Evolutionary conservation across 1,140 invertebrate genomes (phyloP).

Genomic region (Trichonephila clavata): DNA sequence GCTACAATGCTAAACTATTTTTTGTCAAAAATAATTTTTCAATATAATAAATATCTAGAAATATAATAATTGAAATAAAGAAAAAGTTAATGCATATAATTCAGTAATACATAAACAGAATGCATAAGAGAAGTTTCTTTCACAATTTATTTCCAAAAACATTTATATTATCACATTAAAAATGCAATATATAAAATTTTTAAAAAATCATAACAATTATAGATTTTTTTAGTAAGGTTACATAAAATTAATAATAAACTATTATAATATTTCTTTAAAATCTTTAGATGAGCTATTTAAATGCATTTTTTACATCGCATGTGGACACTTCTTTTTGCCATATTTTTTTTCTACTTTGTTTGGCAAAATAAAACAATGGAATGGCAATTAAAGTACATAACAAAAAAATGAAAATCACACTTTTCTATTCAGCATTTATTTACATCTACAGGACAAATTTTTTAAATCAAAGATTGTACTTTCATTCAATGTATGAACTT

Average conservation of each 20-base stretch:
- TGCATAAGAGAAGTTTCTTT: no score
- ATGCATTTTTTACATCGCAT: background rate
- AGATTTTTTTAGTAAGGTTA: background rate
- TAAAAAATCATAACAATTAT: background rate
- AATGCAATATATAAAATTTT: no score
- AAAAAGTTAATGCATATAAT: no score
- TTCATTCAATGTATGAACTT: background rate
- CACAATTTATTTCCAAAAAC: no score
- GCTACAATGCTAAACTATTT: no score
- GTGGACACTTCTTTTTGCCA: background rate
- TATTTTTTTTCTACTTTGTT: background rate
- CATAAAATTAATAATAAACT: background rate
- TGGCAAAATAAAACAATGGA: background rate
- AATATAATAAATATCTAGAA: no score
- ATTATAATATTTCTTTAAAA: background rate
- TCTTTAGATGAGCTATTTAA: background rate
- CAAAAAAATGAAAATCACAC: background rate
- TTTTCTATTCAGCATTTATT: background rate
- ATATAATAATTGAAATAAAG: no score
- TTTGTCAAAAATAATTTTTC: no score
- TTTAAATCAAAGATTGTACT: constrained; percentile 8
- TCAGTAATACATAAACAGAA: no score
- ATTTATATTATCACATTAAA: no score
- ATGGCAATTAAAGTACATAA: background rate
- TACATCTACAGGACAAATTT: background rate